Evolutionary conservation across 2,797 vertebrate species (phyloP), one percentile per base, ranked within the genome.

Genomic region (Melanotaenia pygmaea): DNA sequence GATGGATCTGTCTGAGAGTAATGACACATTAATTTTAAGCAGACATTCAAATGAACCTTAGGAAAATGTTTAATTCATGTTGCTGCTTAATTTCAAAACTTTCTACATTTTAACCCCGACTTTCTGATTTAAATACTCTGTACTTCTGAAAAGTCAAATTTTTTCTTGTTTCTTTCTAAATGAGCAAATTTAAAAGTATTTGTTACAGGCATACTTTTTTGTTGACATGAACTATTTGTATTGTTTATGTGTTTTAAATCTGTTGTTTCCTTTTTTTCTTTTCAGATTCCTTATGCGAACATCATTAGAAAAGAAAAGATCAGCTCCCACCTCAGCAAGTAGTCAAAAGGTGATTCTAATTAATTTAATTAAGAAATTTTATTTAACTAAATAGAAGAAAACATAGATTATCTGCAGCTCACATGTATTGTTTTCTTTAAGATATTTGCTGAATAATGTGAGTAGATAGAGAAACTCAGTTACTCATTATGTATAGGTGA

Each of bases 271-370:
- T 22, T 50, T 80, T 72, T 73, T n/a, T n/a, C n/a, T 88, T 94
- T 95, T 59, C 92, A 99, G 98, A 99, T 99, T 90, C 98, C 98
- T 74, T 99, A 99, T 92, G 96, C 97, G 94, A 99, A 97, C 91
- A 95, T 99, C 90, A 96, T 99, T 87, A 95, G 98, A 93, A 99
- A 99, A 96, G 98, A 99, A 88, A 99, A 98, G 91, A 95, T 99
- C 64, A 95, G 95, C 59, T 93, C 97, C 37, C 97, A 98, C 87
- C 95, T 98, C 84, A 97, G 96, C 95, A 99, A 99, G 93, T 93
- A 98, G 95, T 89, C 94, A 94, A 95, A 94, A 94, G 96, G 96
- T 98, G 81, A 96, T 0, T 24, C 5, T 30, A 32, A 67, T 64
- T 79, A 11, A 28, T 22, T 69, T 16, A 0, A 60, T 66, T 54